phyloP scores from a whole-genome alignment of 2,888 invertebrate genomes.

The Tiliacea citrago region DNA sequence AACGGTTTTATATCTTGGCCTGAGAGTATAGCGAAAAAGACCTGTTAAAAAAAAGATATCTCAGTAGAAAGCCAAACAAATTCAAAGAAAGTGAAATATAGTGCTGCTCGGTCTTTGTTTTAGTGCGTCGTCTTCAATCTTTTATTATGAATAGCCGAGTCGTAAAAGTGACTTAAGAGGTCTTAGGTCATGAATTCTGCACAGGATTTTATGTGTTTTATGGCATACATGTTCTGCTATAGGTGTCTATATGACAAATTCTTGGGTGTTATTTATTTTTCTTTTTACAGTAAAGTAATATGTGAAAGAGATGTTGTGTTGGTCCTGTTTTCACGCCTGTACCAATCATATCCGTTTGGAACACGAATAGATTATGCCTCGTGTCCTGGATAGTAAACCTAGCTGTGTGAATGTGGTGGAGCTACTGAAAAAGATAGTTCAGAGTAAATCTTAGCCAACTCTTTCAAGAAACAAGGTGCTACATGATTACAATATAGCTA shows the following conservation, averaged over 20 bases:
- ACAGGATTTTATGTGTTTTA: slow-evolving; percentile 52
- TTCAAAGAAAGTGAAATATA: slow-evolving; percentile 41
- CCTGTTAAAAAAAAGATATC: background rate
- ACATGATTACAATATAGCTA: background rate
- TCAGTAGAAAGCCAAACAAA: slow-evolving; percentile 25
- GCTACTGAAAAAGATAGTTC: background rate
- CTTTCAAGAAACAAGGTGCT: background rate
- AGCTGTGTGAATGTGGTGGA: background rate
- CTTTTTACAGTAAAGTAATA: background rate
- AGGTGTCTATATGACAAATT: slow-evolving; percentile 30
- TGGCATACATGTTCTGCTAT: slow-evolving; percentile 29
- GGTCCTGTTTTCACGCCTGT: background rate
- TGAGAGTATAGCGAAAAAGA: background rate
- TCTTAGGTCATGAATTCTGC: slow-evolving; percentile 58
- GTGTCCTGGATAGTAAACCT: background rate
- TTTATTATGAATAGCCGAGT: slow-evolving; percentile 62
- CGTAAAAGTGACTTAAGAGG: slow-evolving; percentile 63
- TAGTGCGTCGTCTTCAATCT: slow-evolving; percentile 58
- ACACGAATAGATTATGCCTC: background rate
- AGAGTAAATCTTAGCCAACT: background rate
- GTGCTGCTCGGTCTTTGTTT: slow-evolving; percentile 49
- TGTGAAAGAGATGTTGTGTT: background rate
- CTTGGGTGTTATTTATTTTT: slow-evolving; percentile 17
- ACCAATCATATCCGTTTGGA: background rate
- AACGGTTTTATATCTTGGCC: background rate